Evolutionary conservation across 2,797 vertebrate genomes (phyloP).

Genomic region (Apodemus agrarius): DNA sequence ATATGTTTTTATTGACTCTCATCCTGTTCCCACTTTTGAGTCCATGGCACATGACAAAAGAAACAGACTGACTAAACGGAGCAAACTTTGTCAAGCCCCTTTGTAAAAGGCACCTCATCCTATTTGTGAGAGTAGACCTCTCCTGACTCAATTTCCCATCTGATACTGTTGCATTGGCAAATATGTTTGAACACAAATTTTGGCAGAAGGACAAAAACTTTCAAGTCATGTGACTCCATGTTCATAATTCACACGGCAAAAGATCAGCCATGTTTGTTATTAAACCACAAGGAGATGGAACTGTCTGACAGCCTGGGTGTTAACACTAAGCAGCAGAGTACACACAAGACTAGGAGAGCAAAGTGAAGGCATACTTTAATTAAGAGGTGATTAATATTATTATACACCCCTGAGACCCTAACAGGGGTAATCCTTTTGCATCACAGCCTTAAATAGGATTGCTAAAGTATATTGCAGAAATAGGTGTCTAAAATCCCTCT

Average conservation of each 20-base stretch:
- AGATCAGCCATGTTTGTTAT: neutral
- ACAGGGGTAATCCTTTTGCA: constrained; percentile 52
- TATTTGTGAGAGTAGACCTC: neutral
- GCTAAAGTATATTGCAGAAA: constrained; percentile 13
- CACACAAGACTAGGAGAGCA: constrained; percentile 65
- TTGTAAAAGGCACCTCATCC: neutral
- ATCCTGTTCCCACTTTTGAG: neutral
- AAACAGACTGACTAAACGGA: neutral
- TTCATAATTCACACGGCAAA: neutral
- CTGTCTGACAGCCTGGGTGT: constrained; percentile 29
- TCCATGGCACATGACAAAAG: neutral
- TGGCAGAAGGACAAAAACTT: neutral
- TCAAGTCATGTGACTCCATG: neutral
- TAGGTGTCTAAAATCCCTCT: constrained; percentile 5
- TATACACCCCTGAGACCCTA: constrained; percentile 44
- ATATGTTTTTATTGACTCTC: neutral
- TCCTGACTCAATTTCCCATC: neutral
- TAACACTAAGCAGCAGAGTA: constrained; percentile 52
- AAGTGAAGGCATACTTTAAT: constrained; percentile 72
- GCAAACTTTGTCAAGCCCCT: neutral
- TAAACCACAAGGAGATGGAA: neutral
- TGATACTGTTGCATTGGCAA: neutral
- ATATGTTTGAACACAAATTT: neutral
- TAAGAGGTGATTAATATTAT: constrained; percentile 77
- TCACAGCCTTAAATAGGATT: constrained; percentile 63